Conservation (phyloP, 2,797 vertebrate species). For the Neostethus bicornis region DNA sequence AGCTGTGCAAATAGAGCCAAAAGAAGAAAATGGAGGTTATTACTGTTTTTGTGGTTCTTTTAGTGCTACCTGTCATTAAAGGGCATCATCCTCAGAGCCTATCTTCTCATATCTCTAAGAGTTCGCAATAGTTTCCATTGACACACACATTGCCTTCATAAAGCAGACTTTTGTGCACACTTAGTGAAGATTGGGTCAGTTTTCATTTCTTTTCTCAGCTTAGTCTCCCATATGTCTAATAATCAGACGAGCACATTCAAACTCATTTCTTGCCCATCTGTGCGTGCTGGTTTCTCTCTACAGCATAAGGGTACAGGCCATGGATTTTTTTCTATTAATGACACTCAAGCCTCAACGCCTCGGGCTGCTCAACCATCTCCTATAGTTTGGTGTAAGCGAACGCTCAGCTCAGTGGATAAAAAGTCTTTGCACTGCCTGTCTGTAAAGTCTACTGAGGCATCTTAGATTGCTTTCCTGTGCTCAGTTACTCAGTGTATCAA, state of each 20-base stretch:
- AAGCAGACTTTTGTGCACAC: not conserved
- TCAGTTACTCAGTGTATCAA: not conserved
- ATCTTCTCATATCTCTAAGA: not conserved
- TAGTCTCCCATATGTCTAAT: not conserved
- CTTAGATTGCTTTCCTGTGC: not conserved
- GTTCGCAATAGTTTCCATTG: not conserved
- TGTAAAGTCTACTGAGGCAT: not conserved
- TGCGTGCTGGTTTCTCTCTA: not conserved
- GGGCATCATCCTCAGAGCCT: not conserved
- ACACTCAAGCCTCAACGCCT: not conserved
- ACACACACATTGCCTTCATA: not conserved
- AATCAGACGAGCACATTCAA: slow-evolving; percentile 3
- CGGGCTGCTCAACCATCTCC: too few relatives aligned
- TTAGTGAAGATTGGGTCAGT: not conserved
- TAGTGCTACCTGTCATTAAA: slow-evolving; percentile 3
- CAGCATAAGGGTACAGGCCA: not conserved
- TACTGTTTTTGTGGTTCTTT: not conserved
- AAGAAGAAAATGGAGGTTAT: not conserved
- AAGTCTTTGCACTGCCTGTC: not conserved
- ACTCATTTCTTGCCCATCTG: not conserved
- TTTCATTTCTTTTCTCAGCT: not conserved
- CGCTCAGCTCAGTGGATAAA: not conserved
- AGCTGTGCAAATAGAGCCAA: not conserved
- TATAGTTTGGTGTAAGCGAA: not conserved
- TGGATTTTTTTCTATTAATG: not conserved